Base-by-base conservation (phyloP, 2,797 vertebrate genomes). In the Sciurus carolinensis region DNA sequence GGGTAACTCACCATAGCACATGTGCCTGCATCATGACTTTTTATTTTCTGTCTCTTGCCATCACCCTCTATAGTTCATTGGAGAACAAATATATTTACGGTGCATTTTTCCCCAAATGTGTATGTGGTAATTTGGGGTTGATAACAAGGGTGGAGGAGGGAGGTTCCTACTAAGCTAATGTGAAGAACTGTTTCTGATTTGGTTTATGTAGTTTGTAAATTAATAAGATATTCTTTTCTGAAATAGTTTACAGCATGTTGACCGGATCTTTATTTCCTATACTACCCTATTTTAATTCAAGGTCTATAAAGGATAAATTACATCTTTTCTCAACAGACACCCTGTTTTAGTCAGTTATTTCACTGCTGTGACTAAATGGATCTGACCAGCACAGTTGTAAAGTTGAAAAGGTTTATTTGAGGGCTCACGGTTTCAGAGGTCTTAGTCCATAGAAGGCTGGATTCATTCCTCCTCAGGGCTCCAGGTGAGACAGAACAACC, bases 11-110 rank as follows among this genome's bases (percentile, higher is more conserved):
- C 33, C n/a, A 42, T 50, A 85, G 15, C 30, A 62, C 80, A 83
- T 59, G 57, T 59, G 22, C 22, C 57, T 59, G 22, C 57, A 9
- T 1, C 1, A 1, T 90, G 62, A 88, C 73, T 87, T 86, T 66
- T 67, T 76, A 93, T 96, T 95, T 9, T 50, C 59, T 26, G 76
- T 90, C 26, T 54, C 2, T 36, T 95, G 76, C 62, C 4, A 73
- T 59, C 8, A 24, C 22, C 22, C 57, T 30, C 89, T 93, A 24
- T 87, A 81, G 52, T 95, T 96, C 81, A 81, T 73, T 91, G 62
- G 39, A 94, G 72, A 97, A 0, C n/a, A 95, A 93, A 93, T 4
- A 82, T 1, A 75, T 73, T 33, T 72, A 24, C 42, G 62, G 47
- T 59, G 28, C 3, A 59, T 20, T n/a, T 64, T 50, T 39, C 10